phyloP scores from a whole-genome alignment of 2,797 vertebrate species.

The Perodicticus potto region DNA sequence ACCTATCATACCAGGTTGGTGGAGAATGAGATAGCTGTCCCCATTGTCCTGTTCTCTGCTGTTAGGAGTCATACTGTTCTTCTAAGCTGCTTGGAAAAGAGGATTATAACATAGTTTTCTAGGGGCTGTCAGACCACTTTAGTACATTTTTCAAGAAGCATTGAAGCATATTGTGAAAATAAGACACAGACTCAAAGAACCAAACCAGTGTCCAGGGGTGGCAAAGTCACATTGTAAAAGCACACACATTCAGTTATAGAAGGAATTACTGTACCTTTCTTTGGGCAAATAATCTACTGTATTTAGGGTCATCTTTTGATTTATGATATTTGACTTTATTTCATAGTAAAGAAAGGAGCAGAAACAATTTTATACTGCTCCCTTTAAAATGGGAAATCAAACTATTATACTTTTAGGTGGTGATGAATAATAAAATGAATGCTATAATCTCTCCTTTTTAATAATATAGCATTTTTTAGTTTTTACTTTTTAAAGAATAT shows the following conservation, averaged over 20 bases:
- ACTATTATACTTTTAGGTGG: not conserved
- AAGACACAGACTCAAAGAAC: not conserved
- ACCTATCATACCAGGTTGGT: not conserved
- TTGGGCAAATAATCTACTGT: not conserved
- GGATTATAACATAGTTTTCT: not conserved
- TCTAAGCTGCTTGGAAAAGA: not conserved
- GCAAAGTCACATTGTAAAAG: not conserved
- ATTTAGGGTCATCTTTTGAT: not conserved
- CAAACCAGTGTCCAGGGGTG: not conserved
- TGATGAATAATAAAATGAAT: not conserved
- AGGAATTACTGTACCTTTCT: not conserved
- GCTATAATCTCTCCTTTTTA: not conserved
- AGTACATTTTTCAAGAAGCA: not conserved
- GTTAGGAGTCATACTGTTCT: not conserved
- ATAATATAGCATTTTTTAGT: not conserved
- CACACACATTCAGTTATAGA: not conserved
- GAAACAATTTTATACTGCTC: not conserved
- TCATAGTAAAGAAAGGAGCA: not conserved
- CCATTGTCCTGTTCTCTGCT: not conserved
- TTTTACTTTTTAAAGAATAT: slow-evolving; percentile 29
- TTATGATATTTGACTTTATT: slow-evolving; percentile 1
- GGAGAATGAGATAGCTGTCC: not conserved
- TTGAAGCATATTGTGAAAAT: not conserved
- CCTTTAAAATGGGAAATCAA: not conserved
- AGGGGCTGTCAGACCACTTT: not conserved